These are phyloP conservation scores for Dipodomys spectabilis DNA, from an alignment of 2,113 vertebrate species.

Conservation along the genomic window DNA sequence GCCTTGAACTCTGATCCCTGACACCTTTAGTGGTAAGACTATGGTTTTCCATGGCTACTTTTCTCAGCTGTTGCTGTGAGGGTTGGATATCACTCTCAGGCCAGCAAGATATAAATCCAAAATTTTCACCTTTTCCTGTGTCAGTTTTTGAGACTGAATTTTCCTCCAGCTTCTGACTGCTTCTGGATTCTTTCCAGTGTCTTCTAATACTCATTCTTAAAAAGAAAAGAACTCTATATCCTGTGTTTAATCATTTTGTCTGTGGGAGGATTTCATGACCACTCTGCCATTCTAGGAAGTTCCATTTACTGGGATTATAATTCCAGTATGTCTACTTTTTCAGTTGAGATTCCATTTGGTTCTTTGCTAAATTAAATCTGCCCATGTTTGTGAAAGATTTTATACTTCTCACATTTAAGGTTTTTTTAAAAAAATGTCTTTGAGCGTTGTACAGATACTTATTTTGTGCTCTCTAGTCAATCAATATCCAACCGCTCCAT, in stretches of 20 bases:
- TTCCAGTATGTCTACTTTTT: slow-evolving; percentile 44
- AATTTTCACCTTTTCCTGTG: slow-evolving; percentile 55
- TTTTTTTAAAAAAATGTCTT: slow-evolving; percentile 6
- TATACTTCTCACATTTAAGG: slow-evolving; percentile 20
- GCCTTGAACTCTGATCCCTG: slow-evolving; percentile 59
- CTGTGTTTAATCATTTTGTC: slow-evolving; percentile 23
- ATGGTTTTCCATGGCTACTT: slow-evolving; percentile 42
- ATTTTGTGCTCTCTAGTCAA: neutral
- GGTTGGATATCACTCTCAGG: neutral
- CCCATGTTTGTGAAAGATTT: neutral
- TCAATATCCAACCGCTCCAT: neutral
- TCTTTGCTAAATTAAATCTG: slow-evolving; percentile 43
- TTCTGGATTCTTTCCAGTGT: slow-evolving; percentile 50
- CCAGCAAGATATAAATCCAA: slow-evolving; percentile 49
- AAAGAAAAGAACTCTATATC: neutral
- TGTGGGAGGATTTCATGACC: neutral
- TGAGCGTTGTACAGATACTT: neutral
- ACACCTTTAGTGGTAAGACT: neutral
- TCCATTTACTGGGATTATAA: neutral
- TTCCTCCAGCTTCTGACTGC: slow-evolving; percentile 11
- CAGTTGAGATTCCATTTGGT: neutral
- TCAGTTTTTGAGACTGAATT: slow-evolving; percentile 51
- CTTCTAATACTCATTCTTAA: neutral
- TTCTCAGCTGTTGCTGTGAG: neutral
- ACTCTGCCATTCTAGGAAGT: slow-evolving; percentile 38